These are phyloP conservation scores for Periphyllus acericola DNA, from an alignment of 2,888 invertebrate genomes.

Conservation along the genomic window DNA sequence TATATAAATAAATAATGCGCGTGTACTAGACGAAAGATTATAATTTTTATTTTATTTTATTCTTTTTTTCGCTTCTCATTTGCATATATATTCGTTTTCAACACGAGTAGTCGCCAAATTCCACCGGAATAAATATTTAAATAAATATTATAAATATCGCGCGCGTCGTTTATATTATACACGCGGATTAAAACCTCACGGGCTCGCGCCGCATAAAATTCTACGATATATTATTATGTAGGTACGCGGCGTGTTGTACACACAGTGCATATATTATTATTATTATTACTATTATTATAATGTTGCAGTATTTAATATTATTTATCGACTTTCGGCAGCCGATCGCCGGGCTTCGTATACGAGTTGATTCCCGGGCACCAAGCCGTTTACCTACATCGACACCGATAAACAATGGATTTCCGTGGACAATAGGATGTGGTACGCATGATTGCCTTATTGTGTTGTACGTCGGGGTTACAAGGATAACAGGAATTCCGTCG, in stretches of 20 bases:
- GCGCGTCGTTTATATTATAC: not conserved
- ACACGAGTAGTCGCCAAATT: constrained; percentile 26
- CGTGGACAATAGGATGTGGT: too few relatives aligned
- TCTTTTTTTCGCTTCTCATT: not conserved
- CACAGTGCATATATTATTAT: not conserved
- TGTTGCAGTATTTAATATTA: not conserved
- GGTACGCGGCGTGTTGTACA: not conserved
- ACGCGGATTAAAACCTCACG: not conserved
- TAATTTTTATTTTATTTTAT: not conserved
- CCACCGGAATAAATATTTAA: constrained; percentile 17
- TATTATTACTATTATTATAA: not conserved
- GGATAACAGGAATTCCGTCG: too few relatives aligned
- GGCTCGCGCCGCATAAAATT: not conserved
- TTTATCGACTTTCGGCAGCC: constrained; percentile 1
- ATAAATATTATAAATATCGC: constrained; percentile 34
- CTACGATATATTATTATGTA: not conserved
- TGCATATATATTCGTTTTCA: constrained; percentile 54
- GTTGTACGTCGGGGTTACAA: too few relatives aligned
- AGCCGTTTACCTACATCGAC: too few relatives aligned
- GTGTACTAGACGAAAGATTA: not conserved
- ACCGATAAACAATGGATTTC: too few relatives aligned
- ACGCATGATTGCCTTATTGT: too few relatives aligned
- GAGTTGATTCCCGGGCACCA: too few relatives aligned
- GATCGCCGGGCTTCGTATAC: too few relatives aligned
- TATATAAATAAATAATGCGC: not conserved